phyloP scores from a whole-genome alignment of 2,888 invertebrate species.

The Standfussiana lucernea region DNA sequence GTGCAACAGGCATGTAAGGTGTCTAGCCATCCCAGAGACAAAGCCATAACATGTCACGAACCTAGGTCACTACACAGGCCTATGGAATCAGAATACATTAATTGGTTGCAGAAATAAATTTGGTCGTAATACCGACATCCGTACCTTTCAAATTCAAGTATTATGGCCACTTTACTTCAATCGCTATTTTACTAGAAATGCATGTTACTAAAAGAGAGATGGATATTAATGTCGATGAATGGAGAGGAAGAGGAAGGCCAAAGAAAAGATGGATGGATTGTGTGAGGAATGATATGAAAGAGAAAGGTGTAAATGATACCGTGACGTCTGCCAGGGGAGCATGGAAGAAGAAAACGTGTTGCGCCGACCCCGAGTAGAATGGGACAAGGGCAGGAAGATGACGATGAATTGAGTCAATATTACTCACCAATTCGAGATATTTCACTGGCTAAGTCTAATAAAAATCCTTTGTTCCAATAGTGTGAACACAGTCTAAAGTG shows the following conservation, averaged over 20 bases:
- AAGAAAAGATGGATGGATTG: too few species aligned
- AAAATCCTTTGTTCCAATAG: not conserved
- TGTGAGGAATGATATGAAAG: too few species aligned
- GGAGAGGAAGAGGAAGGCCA: too few species aligned
- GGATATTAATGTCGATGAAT: too few species aligned
- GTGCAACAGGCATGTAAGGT: not conserved
- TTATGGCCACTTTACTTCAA: not conserved
- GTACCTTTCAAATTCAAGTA: not conserved
- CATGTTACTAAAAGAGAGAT: too few species aligned
- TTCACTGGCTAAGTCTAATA: not conserved
- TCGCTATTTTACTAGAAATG: too few species aligned
- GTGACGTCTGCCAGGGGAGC: too few species aligned
- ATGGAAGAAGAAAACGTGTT: too few species aligned
- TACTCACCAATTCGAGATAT: not conserved
- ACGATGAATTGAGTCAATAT: not conserved
- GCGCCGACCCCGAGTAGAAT: too few species aligned
- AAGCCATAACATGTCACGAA: not conserved
- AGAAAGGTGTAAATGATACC: too few species aligned
- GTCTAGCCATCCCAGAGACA: not conserved
- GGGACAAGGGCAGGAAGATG: too few species aligned
- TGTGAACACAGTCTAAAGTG: constrained; percentile 17
- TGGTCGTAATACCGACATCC: not conserved
- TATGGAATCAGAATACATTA: not conserved
- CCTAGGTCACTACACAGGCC: not conserved
- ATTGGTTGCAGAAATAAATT: not conserved